Base-by-base conservation (phyloP, 1,140 invertebrate genomes). In the Triops cancriformis region DNA sequence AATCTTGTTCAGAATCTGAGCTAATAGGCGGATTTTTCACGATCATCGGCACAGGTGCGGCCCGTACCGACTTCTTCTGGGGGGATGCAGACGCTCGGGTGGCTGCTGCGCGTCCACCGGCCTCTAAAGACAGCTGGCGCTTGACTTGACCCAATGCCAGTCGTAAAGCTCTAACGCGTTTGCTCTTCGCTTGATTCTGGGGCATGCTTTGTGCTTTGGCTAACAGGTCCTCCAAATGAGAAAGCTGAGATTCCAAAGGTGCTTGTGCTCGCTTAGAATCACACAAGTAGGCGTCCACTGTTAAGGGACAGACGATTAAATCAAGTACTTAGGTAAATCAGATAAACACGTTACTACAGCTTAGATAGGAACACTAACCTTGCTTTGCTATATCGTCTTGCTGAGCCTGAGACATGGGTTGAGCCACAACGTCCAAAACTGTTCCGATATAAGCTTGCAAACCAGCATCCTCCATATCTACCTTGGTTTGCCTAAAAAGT, bases 401-500 rank as follows among this genome's bases (percentile, higher is more conserved):
- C 51, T 64, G 51, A 18, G 51, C 51, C 7, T 64, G 51, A 23
- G 51, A 23, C 51, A 64, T 64, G 51, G 51, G n/a, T 18, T 64
- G 51, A 64, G 51, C 18, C 2, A 64, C 51, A 64, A 23, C 51
- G 23, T 64, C 51, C 51, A 64, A 23, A 23, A 23, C 23, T 64
- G 51, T 64, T 14, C 51, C 51, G 10, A 14, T 64, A 64, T 64
- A 64, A 9, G 51, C 51, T 64, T 64, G 51, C 51, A 64, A 43
- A 18, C 75, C 75, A 43, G 75, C 75, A n/a, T 9, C 75, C 42
- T 76, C 42, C 76, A 79, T 45, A 51, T 79, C 78, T 26, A 27
- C 76, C 11, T 73, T 78, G 23, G 74, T 28, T 79, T 80, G 78
- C 74, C 23, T 80, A 26, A 80, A 79, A 18, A 64, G 14, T 18